phyloP scores from a whole-genome alignment of 2,888 invertebrate species.

The Leucophora obtusa region DNA sequence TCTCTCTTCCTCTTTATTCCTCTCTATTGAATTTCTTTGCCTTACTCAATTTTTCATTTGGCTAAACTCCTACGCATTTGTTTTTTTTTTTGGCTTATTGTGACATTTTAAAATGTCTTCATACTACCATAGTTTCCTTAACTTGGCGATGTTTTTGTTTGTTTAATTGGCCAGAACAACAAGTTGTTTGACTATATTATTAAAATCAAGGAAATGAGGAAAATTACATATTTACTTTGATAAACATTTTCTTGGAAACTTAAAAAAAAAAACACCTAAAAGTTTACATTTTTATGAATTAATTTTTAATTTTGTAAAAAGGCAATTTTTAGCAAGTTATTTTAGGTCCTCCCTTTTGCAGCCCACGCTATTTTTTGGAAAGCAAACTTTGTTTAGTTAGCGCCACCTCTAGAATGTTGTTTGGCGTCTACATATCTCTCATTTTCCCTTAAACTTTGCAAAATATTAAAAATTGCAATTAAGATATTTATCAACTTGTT shows the following conservation, averaged over 20 bases:
- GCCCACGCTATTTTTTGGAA: slow-evolving; percentile 28
- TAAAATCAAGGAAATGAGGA: not conserved
- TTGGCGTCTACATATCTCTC: slow-evolving; percentile 23
- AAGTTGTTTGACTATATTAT: slow-evolving; percentile 24
- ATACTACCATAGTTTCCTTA: not conserved
- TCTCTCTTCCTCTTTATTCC: not conserved
- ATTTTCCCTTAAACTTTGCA: too few species aligned
- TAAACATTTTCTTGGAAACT: not conserved
- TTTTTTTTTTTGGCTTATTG: not conserved
- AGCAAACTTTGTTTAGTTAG: slow-evolving; percentile 10
- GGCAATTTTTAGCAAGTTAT: not conserved
- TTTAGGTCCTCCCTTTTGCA: slow-evolving; percentile 27
- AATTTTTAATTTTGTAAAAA: not conserved
- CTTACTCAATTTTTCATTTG: not conserved
- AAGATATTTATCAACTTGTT: too few species aligned
- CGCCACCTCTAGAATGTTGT: slow-evolving; percentile 33
- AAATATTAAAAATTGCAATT: not conserved
- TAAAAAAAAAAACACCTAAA: not conserved
- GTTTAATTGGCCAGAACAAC: slow-evolving; percentile 32
- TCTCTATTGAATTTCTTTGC: not conserved
- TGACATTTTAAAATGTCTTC: not conserved
- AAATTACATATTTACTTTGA: not conserved
- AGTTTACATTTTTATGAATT: not conserved
- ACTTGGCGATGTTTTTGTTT: slow-evolving; percentile 10
- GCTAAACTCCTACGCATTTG: slow-evolving; percentile 21